Conservation (phyloP, 2,888 invertebrate genomes). For the Caenorhabditis panamensis region DNA sequence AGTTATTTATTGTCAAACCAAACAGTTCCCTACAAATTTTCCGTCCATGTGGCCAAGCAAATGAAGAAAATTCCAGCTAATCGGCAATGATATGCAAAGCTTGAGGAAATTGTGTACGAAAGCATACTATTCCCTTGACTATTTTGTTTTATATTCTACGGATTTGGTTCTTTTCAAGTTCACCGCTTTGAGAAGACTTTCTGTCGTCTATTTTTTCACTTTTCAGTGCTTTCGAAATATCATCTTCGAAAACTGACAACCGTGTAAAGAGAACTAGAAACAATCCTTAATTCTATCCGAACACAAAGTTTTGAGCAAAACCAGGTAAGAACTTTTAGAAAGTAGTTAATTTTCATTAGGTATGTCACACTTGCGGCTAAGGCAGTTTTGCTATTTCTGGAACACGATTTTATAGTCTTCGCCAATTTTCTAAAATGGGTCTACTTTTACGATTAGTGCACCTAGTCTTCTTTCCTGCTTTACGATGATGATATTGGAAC, state of each 20-base stretch:
- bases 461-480: not conserved
- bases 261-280: no score
- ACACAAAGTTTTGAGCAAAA: no score
- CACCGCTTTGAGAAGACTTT: constrained; percentile 6
- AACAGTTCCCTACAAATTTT: no score
- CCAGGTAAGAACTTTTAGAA: no score
- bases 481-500: constrained; percentile 22
- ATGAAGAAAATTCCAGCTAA: not conserved
- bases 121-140: constrained; percentile 44
- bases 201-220: not conserved
- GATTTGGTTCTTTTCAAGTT: constrained; percentile 35
- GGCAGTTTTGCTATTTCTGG: not conserved
- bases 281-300: no score
- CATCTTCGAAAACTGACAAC: no score
- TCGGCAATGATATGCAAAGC: constrained; percentile 49
- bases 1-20: no score
- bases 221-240: not conserved
- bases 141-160: constrained; percentile 16
- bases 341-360: no score
- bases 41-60: no score
- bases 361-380: no score
- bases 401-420: not conserved
- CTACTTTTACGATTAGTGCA: constrained; percentile 4
- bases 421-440: constrained; percentile 31
- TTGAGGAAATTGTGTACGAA: not conserved